Percentiles rank a stretch among this genome's conserved stretches.
Conservation (phyloP, 2,888 invertebrate species). For the Metopia argyrocephala region DNA sequence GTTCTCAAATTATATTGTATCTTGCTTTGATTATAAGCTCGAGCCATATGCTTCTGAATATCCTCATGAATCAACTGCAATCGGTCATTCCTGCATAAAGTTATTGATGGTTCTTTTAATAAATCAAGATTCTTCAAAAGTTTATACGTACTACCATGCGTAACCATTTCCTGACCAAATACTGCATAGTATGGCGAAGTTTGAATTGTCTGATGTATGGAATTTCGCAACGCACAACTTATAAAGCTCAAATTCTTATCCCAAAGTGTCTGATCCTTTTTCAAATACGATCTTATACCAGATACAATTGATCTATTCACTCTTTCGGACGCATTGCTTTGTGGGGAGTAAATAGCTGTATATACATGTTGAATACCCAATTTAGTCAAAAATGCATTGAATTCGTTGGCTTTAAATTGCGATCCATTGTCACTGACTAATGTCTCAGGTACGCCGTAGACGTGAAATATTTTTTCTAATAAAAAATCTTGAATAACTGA, state of each 20-base stretch:
- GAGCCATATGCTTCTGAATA: background rate
- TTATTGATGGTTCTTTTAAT: background rate
- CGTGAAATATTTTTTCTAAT: constrained; percentile 63
- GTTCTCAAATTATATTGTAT: constrained; percentile 8
- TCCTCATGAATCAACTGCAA: too few relatives aligned
- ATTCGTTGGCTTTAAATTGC: constrained; percentile 53
- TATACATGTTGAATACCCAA: constrained; percentile 53
- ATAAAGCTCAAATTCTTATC: background rate
- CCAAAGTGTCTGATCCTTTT: too few relatives aligned
- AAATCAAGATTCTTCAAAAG: background rate
- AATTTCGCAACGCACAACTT: background rate
- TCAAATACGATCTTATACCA: too few relatives aligned
- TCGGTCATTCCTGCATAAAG: background rate
- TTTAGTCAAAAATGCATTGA: constrained; percentile 44
- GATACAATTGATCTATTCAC: too few relatives aligned
- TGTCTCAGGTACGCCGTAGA: constrained; percentile 66
- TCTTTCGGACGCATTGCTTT: too few relatives aligned
- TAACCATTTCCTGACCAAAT: constrained; percentile 6
- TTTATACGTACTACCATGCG: background rate
- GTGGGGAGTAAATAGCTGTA: too few relatives aligned
- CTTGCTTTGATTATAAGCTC: background rate
- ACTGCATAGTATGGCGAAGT: constrained; percentile 7
- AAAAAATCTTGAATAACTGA: constrained; percentile 7
- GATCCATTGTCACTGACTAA: constrained; percentile 68
- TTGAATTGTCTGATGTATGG: background rate